These are phyloP conservation scores for Deladenus siricidicola DNA, from an alignment of 2,888 invertebrate genomes.

Conservation along the genomic window DNA sequence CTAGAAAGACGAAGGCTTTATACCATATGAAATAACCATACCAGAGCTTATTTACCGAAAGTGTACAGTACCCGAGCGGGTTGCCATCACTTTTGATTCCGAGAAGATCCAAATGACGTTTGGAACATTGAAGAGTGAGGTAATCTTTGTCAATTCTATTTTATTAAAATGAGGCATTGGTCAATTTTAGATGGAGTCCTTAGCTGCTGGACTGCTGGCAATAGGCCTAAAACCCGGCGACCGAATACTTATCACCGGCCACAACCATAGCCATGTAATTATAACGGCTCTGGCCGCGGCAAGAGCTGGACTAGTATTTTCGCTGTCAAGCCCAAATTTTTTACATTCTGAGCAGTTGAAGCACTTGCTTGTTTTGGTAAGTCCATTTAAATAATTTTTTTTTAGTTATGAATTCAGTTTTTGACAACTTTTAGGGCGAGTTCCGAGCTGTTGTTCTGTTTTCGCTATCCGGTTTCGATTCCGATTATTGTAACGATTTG, in stretches of 20 bases:
- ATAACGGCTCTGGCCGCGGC: slow-evolving; percentile 40
- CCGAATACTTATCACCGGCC: slow-evolving; percentile 56
- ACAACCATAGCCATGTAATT: slow-evolving; percentile 53
- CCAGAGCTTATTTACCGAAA: slow-evolving; percentile 45
- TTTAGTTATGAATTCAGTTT: background rate
- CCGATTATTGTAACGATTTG: slow-evolving; percentile 19
- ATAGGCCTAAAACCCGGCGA: slow-evolving; percentile 56
- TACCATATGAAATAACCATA: slow-evolving; percentile 37
- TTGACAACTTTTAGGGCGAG: slow-evolving; percentile 50
- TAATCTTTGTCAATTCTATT: slow-evolving; percentile 10
- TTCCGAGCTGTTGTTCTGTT: slow-evolving; percentile 54
- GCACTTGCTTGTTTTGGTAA: slow-evolving; percentile 30
- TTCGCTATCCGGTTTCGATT: slow-evolving; percentile 24
- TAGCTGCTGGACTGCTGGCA: slow-evolving; percentile 54
- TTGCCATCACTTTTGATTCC: slow-evolving; percentile 44
- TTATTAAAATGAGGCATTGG: background rate
- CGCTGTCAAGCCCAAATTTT: slow-evolving; percentile 45
- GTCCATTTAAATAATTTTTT: background rate
- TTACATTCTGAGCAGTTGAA: slow-evolving; percentile 29
- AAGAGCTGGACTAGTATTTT: slow-evolving; percentile 55
- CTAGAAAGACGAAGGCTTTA: slow-evolving; percentile 24
- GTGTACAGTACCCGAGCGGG: slow-evolving; percentile 23
- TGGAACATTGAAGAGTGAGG: slow-evolving; percentile 31
- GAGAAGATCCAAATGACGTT: slow-evolving; percentile 41
- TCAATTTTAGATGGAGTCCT: slow-evolving; percentile 35